A percentile compares a stretch with the other conserved stretches of the same genome.
phyloP scores from a whole-genome alignment of 2,113 vertebrate genomes.

The Plestiodon gilberti region DNA sequence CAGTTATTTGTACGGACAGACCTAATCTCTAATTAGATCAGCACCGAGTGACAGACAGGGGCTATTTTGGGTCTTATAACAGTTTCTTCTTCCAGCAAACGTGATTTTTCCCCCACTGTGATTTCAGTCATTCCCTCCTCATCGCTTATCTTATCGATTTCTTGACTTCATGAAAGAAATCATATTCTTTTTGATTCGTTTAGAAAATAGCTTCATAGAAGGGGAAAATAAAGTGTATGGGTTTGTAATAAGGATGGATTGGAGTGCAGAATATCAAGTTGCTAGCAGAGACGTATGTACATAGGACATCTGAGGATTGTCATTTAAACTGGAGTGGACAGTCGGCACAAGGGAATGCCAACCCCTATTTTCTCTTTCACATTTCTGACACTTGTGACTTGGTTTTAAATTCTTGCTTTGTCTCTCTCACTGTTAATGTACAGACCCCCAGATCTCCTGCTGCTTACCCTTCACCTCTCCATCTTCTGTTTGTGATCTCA shows the following conservation, averaged over 20 bases:
- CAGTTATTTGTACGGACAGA: neutral
- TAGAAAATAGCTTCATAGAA: neutral
- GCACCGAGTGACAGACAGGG: neutral
- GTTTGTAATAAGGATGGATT: neutral
- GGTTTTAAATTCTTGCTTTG: neutral
- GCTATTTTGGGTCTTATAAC: neutral
- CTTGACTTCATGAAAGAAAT: constrained; percentile 21
- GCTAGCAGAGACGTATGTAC: neutral
- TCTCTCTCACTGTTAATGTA: neutral
- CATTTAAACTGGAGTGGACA: neutral
- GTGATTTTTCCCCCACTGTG: neutral
- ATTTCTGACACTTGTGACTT: neutral
- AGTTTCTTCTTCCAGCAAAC: neutral
- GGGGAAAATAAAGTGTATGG: neutral
- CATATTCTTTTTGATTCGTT: constrained; percentile 20
- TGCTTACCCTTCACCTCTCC: constrained; percentile 1
- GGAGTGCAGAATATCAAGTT: neutral
- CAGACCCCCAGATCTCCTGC: neutral
- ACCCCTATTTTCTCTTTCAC: neutral
- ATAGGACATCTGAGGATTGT: neutral
- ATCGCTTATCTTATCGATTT: constrained; percentile 3
- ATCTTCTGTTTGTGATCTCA: neutral
- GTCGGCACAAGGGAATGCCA: neutral
- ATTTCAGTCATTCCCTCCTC: constrained; percentile 5
- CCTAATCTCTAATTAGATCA: neutral